Evolutionary conservation across 2,888 invertebrate genomes (phyloP).

Genomic region (Lasioglossum lativentre): DNA sequence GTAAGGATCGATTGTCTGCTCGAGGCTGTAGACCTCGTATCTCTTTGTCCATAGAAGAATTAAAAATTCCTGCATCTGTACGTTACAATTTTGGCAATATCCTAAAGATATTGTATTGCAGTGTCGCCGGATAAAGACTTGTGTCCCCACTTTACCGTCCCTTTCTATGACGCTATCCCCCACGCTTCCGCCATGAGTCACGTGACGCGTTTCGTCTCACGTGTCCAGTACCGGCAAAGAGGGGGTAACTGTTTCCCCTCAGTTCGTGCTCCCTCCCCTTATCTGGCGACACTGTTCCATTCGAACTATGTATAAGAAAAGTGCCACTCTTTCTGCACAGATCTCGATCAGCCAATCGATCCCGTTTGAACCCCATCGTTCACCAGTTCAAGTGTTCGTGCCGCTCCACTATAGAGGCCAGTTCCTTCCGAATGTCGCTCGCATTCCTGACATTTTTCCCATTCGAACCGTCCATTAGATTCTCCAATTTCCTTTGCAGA

Average conservation of each 20-base stretch:
- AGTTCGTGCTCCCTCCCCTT: too few relatives aligned
- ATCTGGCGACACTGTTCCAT: too few relatives aligned
- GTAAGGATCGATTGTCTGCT: neutral
- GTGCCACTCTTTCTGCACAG: neutral
- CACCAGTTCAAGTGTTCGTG: slow-evolving; percentile 63
- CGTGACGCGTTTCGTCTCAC: too few relatives aligned
- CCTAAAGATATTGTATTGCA: neutral
- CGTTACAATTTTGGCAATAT: too few relatives aligned
- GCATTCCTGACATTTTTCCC: neutral
- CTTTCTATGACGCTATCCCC: too few relatives aligned
- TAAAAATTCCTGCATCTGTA: too few relatives aligned
- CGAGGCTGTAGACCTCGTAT: neutral
- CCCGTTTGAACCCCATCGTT: neutral
- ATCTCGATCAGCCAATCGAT: neutral
- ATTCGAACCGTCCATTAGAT: slow-evolving; percentile 13
- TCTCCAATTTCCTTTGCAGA: slow-evolving; percentile 29
- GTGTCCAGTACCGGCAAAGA: too few relatives aligned
- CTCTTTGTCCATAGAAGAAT: neutral
- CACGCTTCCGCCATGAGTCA: too few relatives aligned
- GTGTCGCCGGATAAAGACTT: too few relatives aligned
- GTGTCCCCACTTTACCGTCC: too few relatives aligned
- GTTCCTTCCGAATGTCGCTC: slow-evolving; percentile 24
- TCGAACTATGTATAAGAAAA: too few relatives aligned
- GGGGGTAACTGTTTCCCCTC: too few relatives aligned
- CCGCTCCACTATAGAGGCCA: slow-evolving; percentile 57